Conservation (phyloP, 2,113 vertebrate genomes). For the Xiphophorus couchianus region DNA sequence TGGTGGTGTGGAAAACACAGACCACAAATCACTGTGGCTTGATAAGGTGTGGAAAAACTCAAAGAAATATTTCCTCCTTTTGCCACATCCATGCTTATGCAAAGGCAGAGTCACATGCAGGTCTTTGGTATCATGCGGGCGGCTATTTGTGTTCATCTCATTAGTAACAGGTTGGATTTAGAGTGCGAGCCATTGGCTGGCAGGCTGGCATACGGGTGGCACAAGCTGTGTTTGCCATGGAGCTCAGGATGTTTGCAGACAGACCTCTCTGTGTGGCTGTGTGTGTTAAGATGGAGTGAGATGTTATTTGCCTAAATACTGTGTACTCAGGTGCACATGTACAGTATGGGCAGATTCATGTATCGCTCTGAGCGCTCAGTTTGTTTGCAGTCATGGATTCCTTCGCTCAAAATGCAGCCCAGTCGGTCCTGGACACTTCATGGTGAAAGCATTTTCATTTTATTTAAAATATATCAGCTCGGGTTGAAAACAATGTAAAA, state of each 20-base stretch:
- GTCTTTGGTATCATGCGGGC: conserved; percentile 59
- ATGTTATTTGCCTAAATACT: conserved; percentile 35
- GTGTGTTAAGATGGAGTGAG: conserved; percentile 7
- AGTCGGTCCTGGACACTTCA: neutral
- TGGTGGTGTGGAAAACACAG: too few species aligned
- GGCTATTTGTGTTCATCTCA: conserved; percentile 72
- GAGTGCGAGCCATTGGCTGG: conserved; percentile 66
- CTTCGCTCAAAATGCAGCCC: conserved; percentile 40
- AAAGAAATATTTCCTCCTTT: too few species aligned
- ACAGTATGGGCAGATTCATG: conserved; percentile 44
- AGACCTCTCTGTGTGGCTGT: conserved; percentile 35
- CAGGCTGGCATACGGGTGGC: conserved; percentile 61
- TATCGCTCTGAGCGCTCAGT: conserved; percentile 30
- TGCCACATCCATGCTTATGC: too few species aligned
- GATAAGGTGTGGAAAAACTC: too few species aligned
- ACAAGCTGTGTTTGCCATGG: conserved; percentile 74
- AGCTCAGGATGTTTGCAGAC: conserved; percentile 69
- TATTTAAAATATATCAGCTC: neutral
- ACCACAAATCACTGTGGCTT: too few species aligned
- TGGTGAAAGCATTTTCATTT: neutral
- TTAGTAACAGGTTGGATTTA: conserved; percentile 76
- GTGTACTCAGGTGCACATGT: conserved; percentile 55
- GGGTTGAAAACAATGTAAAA: neutral
- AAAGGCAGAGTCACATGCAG: conserved; percentile 13
- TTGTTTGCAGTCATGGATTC: conserved; percentile 49